These are phyloP conservation scores for Tortrix viridana DNA, from an alignment of 2,888 invertebrate species.

Conservation along the genomic window DNA sequence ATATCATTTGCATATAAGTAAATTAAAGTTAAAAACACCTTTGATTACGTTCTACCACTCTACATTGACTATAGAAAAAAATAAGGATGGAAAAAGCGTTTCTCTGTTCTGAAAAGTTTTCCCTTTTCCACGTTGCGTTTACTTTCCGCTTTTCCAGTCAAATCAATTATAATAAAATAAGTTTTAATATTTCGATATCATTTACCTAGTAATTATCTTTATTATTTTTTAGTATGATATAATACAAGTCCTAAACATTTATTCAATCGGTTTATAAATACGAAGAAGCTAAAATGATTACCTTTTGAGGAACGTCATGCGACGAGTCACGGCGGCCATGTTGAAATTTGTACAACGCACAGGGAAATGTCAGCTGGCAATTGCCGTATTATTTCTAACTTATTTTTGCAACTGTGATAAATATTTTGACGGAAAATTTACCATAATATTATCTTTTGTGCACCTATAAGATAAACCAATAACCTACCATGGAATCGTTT, in stretches of 20 bases:
- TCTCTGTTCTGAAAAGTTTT: conserved; percentile 37
- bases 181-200: not conserved
- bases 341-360: conserved; percentile 83
- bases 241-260: not conserved
- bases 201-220: not conserved
- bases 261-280: not conserved
- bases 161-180: conserved; percentile 11
- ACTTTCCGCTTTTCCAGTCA: conserved; percentile 31
- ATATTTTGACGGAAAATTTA: conserved; percentile 55
- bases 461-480: conserved; percentile 42
- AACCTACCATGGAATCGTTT: conserved; percentile 48
- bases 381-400: conserved; percentile 70
- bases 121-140: conserved; percentile 61
- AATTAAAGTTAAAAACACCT: not conserved
- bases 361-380: conserved; percentile 84
- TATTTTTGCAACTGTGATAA: conserved; percentile 63
- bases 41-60: not conserved
- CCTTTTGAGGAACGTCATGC: conserved; percentile 71
- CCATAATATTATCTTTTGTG: conserved; percentile 49
- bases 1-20: conserved; percentile 24
- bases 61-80: not conserved
- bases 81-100: conserved; percentile 41
- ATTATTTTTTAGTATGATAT: not conserved
- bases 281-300: conserved; percentile 50
- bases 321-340: conserved; percentile 79